phyloP scores from a whole-genome alignment of 2,888 invertebrate species.

The Caradrina clavipalpis region DNA sequence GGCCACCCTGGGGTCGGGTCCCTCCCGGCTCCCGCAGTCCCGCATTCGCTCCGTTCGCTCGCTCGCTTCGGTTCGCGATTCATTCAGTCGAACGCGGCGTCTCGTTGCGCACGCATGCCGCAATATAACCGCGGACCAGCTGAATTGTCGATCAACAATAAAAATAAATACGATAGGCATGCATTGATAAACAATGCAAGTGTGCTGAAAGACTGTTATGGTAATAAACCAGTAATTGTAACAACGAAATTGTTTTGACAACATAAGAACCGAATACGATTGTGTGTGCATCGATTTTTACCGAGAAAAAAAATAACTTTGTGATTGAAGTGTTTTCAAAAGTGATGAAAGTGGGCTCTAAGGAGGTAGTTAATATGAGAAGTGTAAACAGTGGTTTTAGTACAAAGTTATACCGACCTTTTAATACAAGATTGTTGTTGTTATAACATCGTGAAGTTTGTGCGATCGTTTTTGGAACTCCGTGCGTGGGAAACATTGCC shows the following conservation, averaged over 20 bases:
- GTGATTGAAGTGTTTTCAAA: conserved; percentile 51
- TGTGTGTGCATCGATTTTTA: conserved; percentile 64
- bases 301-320: conserved; percentile 51
- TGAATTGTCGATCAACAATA: conserved; percentile 32
- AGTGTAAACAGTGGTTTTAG: conserved; percentile 37
- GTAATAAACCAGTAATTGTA: conserved; percentile 24
- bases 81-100: conserved; percentile 40
- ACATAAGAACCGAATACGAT: conserved; percentile 29
- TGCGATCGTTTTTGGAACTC: conserved; percentile 52
- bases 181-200: conserved; percentile 36
- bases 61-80: not conserved
- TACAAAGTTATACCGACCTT: conserved; percentile 24
- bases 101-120: conserved; percentile 29
- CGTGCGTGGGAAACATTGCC: conserved; percentile 42
- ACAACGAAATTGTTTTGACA: conserved; percentile 49
- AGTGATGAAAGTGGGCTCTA: conserved; percentile 39
- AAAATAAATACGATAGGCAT: conserved; percentile 49
- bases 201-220: conserved; percentile 28
- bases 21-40: not conserved
- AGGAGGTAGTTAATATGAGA: conserved; percentile 26
- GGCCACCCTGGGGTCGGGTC: conserved; percentile 30
- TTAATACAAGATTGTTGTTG: conserved; percentile 32
- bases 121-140: conserved; percentile 3
- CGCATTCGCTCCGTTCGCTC: conserved; percentile 31
- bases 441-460: conserved; percentile 42